Percentiles rank a stretch among this genome's conserved stretches.
Conservation (phyloP, 1,140 invertebrate genomes). For the Musca vetustissima region DNA sequence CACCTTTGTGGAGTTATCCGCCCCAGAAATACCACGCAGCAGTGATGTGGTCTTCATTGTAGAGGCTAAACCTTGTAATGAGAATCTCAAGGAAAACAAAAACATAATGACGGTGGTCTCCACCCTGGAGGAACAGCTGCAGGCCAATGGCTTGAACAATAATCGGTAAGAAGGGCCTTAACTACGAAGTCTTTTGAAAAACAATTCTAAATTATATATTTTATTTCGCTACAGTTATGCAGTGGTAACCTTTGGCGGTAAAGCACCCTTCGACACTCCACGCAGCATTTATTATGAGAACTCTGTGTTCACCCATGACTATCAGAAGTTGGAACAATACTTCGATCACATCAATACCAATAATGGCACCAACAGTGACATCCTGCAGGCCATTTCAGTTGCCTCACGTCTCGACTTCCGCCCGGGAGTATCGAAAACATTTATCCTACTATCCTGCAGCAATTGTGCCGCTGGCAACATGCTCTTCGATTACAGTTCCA, state of each 20-base stretch:
- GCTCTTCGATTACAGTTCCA: constrained; percentile 76
- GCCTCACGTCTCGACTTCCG: constrained; percentile 77
- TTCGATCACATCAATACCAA: constrained; percentile 59
- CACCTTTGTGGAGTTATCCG: constrained; percentile 63
- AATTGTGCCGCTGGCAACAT: constrained; percentile 69
- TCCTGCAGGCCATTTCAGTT: constrained; percentile 74
- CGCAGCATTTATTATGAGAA: constrained; percentile 69
- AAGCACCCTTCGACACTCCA: constrained; percentile 68
- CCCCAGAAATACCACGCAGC: constrained; percentile 62
- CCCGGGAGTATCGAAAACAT: constrained; percentile 81
- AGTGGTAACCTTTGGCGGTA: constrained; percentile 77
- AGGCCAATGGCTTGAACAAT: constrained; percentile 61
- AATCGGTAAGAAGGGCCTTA: constrained; percentile 65
- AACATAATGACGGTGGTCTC: constrained; percentile 69
- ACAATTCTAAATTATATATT: neutral
- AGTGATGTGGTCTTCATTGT: constrained; percentile 86
- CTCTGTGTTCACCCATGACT: constrained; percentile 65
- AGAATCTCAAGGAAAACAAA: constrained; percentile 63
- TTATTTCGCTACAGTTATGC: constrained; percentile 64
- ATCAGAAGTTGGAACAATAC: constrained; percentile 54
- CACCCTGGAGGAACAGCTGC: constrained; percentile 69
- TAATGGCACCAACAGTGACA: constrained; percentile 61
- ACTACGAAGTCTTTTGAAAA: neutral
- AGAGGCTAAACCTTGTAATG: constrained; percentile 82
- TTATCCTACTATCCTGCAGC: constrained; percentile 80